phyloP scores from a whole-genome alignment of 2,113 vertebrate genomes.

The Ictalurus punctatus region DNA sequence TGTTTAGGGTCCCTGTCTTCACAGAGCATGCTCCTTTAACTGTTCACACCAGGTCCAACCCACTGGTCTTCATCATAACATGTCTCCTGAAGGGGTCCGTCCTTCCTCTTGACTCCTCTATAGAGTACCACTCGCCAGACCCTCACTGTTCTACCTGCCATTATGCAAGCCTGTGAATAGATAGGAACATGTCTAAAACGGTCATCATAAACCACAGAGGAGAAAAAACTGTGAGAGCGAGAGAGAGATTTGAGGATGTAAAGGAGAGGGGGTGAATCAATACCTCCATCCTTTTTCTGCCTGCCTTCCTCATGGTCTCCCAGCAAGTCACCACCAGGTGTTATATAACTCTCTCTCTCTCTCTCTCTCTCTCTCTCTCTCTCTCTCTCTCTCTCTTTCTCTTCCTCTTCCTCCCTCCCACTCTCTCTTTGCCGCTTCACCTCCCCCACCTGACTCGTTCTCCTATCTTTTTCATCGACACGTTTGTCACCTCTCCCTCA shows the following conservation, averaged over 20 bases:
- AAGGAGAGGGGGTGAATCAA: conserved; percentile 20
- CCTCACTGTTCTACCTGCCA: neutral
- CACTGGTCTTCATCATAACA: conserved; percentile 55
- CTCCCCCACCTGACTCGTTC: conserved; percentile 16
- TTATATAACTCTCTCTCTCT: conserved; percentile 38
- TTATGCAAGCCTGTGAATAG: neutral
- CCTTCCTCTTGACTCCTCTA: neutral
- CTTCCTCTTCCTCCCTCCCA: neutral
- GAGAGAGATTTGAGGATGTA: conserved; percentile 17
- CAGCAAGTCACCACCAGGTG: conserved; percentile 48
- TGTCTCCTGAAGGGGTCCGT: neutral
- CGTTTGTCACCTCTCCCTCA: conserved; percentile 41
- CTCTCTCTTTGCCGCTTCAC: conserved; percentile 22
- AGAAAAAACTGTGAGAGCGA: conserved; percentile 21
- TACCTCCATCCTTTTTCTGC: conserved; percentile 34
- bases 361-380: conserved; percentile 28
- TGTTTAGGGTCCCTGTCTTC: conserved; percentile 14
- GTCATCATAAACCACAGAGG: neutral
- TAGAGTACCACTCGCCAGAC: neutral
- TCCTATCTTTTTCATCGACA: conserved; percentile 36
- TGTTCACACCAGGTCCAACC: neutral
- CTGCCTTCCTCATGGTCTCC: conserved; percentile 44
- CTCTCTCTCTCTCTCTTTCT: neutral
- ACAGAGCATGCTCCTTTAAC: neutral
- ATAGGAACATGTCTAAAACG: neutral